A percentile compares a stretch with the other conserved stretches of the same genome.
phyloP scores from a whole-genome alignment of 2,888 invertebrate species.

The Cephus pygmeus region DNA sequence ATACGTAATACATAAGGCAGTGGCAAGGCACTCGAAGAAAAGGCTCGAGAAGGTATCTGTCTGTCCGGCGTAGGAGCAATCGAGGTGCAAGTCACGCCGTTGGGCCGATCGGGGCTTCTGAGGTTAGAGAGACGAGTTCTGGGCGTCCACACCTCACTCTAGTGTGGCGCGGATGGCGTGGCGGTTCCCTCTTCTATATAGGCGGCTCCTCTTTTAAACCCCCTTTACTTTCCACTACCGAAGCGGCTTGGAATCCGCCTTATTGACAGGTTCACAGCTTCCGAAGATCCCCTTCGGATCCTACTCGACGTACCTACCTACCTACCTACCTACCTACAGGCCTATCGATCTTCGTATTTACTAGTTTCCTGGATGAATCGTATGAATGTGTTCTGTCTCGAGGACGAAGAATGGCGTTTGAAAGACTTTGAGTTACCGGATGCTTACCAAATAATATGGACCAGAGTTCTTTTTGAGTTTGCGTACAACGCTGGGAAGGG shows the following conservation, averaged over 20 bases:
- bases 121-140: constrained; percentile 35
- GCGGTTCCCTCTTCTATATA: constrained; percentile 14
- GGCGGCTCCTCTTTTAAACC: constrained; percentile 45
- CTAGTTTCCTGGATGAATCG: too few species aligned
- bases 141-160: constrained; percentile 14
- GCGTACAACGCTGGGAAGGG: too few species aligned
- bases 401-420: too few species aligned
- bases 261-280: constrained; percentile 56
- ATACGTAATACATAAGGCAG: neutral
- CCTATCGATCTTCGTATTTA: too few species aligned
- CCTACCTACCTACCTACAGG: neutral
- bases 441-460: too few species aligned
- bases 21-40: constrained; percentile 47
- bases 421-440: too few species aligned
- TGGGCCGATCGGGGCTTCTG: constrained; percentile 42
- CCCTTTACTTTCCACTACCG: constrained; percentile 39
- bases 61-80: constrained; percentile 42
- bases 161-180: constrained; percentile 10
- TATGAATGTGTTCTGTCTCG: too few species aligned
- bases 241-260: constrained; percentile 46
- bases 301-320: constrained; percentile 1
- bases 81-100: constrained; percentile 56
- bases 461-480: too few species aligned
- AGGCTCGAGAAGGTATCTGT: constrained; percentile 36
- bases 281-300: constrained; percentile 42